A percentile compares a stretch with the other conserved stretches of the same genome.
phyloP scores from a whole-genome alignment of 2,113 vertebrate species.

The Micronycteris hirsuta region DNA sequence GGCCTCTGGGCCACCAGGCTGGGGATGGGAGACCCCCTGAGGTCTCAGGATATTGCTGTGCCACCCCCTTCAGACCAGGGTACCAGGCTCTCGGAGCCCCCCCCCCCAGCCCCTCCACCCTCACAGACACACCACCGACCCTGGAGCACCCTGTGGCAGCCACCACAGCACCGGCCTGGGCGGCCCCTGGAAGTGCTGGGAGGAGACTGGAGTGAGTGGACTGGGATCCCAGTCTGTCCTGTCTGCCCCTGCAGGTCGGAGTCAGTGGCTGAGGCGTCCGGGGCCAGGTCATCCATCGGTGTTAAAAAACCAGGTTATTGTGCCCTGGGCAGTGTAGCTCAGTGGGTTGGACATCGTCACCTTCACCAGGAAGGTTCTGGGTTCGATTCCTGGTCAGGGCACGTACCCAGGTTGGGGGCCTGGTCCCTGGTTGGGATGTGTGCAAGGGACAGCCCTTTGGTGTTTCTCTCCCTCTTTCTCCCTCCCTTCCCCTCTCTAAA shows the following conservation, averaged over 20 bases:
- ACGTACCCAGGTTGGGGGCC: too few relatives aligned
- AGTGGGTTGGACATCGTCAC: too few relatives aligned
- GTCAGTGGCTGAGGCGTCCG: fast-evolving
- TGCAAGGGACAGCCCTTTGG: too few relatives aligned
- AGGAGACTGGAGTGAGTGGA: not conserved
- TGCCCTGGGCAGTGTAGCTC: too few relatives aligned
- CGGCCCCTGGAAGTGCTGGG: not conserved
- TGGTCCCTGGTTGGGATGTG: too few relatives aligned
- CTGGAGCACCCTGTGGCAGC: too few relatives aligned
- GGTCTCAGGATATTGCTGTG: fast-evolving
- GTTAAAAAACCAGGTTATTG: not conserved
- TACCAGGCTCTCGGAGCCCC: fast-evolving
- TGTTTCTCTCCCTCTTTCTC: too few relatives aligned
- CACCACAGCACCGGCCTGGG: not conserved
- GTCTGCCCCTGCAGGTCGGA: not conserved
- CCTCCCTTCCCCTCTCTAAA: too few relatives aligned
- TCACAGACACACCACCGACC: not conserved
- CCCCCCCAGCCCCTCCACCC: not conserved
- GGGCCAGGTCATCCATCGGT: not conserved
- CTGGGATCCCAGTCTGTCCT: not conserved
- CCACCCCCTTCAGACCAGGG: not conserved
- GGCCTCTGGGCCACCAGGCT: too few relatives aligned
- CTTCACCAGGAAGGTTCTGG: too few relatives aligned
- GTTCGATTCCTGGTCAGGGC: too few relatives aligned
- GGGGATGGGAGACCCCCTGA: not conserved